Evolutionary conservation across 2,888 invertebrate species (phyloP).

Genomic region (Aromia moschata): DNA sequence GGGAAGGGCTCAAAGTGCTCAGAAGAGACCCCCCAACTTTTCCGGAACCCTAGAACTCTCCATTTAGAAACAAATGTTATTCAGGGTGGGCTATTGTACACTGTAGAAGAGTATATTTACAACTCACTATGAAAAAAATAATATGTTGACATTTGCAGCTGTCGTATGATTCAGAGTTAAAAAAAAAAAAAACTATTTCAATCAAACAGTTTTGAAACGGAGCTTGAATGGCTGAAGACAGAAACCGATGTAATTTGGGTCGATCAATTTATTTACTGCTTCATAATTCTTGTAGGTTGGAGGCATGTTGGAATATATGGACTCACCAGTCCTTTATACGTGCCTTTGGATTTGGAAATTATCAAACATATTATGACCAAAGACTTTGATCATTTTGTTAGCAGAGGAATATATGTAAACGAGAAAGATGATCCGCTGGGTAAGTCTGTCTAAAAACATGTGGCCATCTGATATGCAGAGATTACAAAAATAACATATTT

Average conservation of each 20-base stretch:
- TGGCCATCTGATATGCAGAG: no score
- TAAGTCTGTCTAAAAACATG: no score
- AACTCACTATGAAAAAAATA: no score
- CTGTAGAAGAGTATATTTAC: no score
- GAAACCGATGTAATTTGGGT: not conserved
- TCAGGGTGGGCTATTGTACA: no score
- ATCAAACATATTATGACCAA: constrained; percentile 65
- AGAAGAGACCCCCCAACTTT: no score
- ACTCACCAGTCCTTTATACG: constrained; percentile 56
- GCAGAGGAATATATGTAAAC: constrained; percentile 13
- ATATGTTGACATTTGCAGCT: no score
- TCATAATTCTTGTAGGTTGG: constrained; percentile 6
- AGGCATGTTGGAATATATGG: constrained; percentile 45
- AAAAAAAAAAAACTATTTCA: not conserved
- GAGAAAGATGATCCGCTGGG: constrained; percentile 18
- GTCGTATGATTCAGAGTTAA: no score
- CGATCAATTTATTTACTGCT: not conserved
- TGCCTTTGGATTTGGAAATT: constrained; percentile 45
- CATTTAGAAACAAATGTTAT: no score
- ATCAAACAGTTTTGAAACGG: not conserved
- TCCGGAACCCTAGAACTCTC: no score
- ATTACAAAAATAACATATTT: no score
- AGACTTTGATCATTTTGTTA: constrained; percentile 65
- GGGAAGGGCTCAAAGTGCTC: no score
- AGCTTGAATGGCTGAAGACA: not conserved